phyloP scores from a whole-genome alignment of 2,113 vertebrate genomes.

The Ammospiza caudacuta region DNA sequence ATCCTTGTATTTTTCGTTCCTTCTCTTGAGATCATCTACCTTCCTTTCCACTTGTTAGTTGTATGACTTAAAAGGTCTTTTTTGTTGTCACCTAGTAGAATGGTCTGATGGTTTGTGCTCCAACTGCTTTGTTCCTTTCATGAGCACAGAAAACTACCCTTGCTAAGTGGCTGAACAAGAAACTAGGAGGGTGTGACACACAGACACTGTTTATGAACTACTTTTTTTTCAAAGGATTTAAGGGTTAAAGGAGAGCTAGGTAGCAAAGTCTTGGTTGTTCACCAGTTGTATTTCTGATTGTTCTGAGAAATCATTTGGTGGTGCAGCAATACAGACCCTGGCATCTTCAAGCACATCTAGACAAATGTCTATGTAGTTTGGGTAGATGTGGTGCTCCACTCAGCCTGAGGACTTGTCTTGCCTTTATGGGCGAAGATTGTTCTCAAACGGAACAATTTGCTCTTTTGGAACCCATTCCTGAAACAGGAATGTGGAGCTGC shows the following conservation, averaged over 20 bases:
- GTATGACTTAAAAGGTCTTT: not conserved
- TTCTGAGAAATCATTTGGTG: not conserved
- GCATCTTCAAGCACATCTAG: not conserved
- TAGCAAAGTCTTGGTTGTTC: not conserved
- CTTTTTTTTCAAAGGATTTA: not conserved
- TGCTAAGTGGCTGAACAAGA: not conserved
- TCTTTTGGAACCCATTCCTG: not conserved
- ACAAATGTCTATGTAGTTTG: not conserved
- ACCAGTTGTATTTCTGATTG: not conserved
- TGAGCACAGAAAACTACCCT: not conserved
- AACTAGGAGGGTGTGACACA: not conserved
- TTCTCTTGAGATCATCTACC: not conserved
- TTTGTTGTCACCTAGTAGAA: not conserved
- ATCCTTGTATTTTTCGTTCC: not conserved
- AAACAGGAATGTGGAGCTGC: not conserved
- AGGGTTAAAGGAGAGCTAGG: not conserved
- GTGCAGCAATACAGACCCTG: not conserved
- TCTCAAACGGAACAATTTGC: not conserved
- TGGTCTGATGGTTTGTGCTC: not conserved
- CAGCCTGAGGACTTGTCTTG: not conserved
- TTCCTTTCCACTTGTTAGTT: not conserved
- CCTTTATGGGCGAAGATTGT: not conserved
- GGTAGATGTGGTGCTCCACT: not conserved
- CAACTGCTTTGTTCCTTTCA: not conserved
- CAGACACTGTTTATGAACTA: not conserved